These are phyloP conservation scores for Bovichtus diacanthus DNA, from an alignment of 2,797 vertebrate genomes.

Conservation along the genomic window DNA sequence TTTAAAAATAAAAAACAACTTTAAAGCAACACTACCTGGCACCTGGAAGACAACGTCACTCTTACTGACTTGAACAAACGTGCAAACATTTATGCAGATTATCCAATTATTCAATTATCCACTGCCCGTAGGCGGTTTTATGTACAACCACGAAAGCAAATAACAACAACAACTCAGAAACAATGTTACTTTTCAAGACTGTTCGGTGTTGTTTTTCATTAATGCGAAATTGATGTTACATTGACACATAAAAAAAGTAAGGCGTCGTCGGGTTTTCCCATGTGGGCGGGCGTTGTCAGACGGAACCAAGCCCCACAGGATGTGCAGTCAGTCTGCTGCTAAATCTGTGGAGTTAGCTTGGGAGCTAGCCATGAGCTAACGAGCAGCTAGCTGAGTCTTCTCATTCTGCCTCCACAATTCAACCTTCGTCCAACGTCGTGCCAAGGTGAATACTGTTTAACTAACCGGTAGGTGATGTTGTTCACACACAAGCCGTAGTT, in stretches of 20 bases:
- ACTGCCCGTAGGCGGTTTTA: not conserved
- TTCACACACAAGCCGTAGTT: rapidly evolving
- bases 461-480: conserved; percentile 36
- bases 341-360: conserved; percentile 64
- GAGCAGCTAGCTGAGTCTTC: conserved; percentile 52
- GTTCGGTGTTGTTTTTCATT: no score
- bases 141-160: not conserved
- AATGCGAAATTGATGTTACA: not conserved
- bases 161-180: not conserved
- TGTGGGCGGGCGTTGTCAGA: conserved; percentile 78
- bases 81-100: conserved; percentile 47
- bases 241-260: not conserved
- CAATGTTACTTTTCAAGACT: not conserved
- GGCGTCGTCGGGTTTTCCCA: no score
- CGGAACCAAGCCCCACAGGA: conserved; percentile 70
- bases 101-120: conserved; percentile 49
- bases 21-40: conserved; percentile 27
- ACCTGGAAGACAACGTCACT: not conserved
- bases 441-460: not conserved
- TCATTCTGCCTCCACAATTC: conserved; percentile 9
- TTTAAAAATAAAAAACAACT: not conserved
- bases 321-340: conserved; percentile 62
- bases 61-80: conserved; percentile 12
- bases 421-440: conserved; percentile 9
- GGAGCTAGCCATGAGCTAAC: conserved; percentile 83